phyloP scores from a whole-genome alignment of 2,113 vertebrate species.

The Plestiodon gilberti region DNA sequence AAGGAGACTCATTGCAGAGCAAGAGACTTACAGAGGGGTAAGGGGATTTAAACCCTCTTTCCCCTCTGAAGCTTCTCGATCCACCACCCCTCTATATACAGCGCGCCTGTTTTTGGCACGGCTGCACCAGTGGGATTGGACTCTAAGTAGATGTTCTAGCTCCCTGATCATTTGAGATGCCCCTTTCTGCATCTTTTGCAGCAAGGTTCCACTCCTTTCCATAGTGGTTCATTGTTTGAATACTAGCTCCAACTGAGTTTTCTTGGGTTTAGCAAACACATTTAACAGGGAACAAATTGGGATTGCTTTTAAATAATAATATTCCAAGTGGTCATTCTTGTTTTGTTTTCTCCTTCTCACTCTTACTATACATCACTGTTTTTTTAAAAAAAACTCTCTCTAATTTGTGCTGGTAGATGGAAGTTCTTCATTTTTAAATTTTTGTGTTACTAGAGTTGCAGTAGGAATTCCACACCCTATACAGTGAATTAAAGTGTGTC shows the following conservation, averaged over 20 bases:
- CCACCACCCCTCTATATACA: too few species aligned
- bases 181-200: too few species aligned
- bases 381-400: not conserved
- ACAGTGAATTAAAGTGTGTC: constrained; percentile 67
- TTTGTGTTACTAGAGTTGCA: constrained; percentile 54
- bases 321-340: not conserved
- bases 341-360: not conserved
- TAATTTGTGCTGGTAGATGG: not conserved
- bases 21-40: too few species aligned
- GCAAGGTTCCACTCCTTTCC: too few species aligned
- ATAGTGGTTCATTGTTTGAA: not conserved
- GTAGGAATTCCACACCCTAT: constrained; percentile 49
- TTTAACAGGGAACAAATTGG: not conserved
- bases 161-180: too few species aligned
- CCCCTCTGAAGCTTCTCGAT: too few species aligned
- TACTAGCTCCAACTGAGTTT: not conserved
- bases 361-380: not conserved
- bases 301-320: not conserved
- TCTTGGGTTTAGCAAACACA: not conserved
- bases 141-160: too few species aligned
- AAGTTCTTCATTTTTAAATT: constrained; percentile 39
- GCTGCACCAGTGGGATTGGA: too few species aligned
- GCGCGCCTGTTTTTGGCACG: too few species aligned
- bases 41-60: too few species aligned
- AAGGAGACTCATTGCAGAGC: too few species aligned